Conservation (phyloP, 2,113 vertebrate species). For the Pandion haliaetus region DNA sequence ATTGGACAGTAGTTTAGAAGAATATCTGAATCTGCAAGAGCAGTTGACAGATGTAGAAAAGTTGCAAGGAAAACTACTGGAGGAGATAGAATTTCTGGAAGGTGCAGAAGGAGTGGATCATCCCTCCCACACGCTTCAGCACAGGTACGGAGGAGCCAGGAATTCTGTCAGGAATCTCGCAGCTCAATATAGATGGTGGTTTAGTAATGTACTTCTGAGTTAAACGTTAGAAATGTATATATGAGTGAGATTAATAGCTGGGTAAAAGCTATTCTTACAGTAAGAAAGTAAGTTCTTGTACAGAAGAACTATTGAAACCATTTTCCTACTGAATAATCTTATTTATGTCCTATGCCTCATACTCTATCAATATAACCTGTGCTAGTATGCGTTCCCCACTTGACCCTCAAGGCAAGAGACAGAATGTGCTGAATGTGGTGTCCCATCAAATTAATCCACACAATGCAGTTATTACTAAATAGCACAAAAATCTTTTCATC, state of each 20-base stretch:
- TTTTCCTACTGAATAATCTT: neutral
- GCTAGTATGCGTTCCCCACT: neutral
- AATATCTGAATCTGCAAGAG: conserved; percentile 90
- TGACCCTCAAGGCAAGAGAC: neutral
- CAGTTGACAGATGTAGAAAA: conserved; percentile 90
- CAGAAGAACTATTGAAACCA: neutral
- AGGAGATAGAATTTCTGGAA: conserved; percentile 91
- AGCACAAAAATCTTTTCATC: neutral
- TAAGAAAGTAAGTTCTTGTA: neutral
- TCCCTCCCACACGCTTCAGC: conserved; percentile 88
- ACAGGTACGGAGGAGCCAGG: conserved; percentile 77
- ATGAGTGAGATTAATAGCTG: neutral
- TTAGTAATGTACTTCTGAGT: neutral
- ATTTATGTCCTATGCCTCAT: neutral
- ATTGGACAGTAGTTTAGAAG: conserved; percentile 87
- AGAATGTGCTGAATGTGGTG: neutral
- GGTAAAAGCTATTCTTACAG: neutral
- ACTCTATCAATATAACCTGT: neutral
- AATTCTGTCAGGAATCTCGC: neutral
- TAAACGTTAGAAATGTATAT: neutral
- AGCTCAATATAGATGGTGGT: neutral
- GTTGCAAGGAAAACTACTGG: conserved; percentile 86
- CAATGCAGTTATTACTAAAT: neutral
- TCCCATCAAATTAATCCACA: neutral
- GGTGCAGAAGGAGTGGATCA: conserved; percentile 92